These are phyloP conservation scores for Amphimallon solstitiale DNA, from an alignment of 2,888 invertebrate genomes.

Conservation along the genomic window DNA sequence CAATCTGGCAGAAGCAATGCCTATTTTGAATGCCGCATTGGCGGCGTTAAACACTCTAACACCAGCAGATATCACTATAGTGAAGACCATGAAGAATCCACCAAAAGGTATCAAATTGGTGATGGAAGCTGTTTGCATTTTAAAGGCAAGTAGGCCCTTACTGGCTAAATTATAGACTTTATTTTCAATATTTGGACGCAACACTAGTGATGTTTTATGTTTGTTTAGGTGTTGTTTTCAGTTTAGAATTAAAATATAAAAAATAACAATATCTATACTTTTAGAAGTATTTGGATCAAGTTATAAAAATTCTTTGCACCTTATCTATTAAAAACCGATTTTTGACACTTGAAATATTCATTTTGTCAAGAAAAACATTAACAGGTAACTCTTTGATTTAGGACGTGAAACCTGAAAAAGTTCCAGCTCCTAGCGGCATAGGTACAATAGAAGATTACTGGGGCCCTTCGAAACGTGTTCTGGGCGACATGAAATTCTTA, in stretches of 20 bases:
- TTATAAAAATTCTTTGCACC: background rate
- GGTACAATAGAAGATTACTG: constrained; percentile 92
- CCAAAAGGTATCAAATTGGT: constrained; percentile 89
- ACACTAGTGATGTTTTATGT: no score
- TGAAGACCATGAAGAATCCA: constrained; percentile 97
- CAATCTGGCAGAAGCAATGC: constrained; percentile 90
- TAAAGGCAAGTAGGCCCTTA: constrained; percentile 78
- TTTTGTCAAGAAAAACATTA: no score
- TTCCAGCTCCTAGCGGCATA: constrained; percentile 84
- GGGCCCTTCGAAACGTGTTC: constrained; percentile 87
- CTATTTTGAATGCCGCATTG: constrained; percentile 87
- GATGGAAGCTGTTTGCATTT: constrained; percentile 95
- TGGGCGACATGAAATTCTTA: constrained; percentile 92
- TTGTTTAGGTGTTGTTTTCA: no score
- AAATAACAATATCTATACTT: no score
- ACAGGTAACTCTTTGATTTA: no score
- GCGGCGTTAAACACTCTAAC: constrained; percentile 91
- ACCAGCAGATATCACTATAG: constrained; percentile 88
- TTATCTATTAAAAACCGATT: no score
- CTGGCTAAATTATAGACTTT: no score
- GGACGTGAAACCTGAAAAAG: constrained; percentile 88
- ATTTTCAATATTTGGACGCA: no score
- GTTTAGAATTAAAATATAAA: no score
- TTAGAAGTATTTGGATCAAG: no score
- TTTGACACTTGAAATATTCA: no score